Percentiles rank a stretch among this genome's conserved stretches.
phyloP scores from a whole-genome alignment of 2,888 invertebrate species.

The Diabrotica balteata region DNA sequence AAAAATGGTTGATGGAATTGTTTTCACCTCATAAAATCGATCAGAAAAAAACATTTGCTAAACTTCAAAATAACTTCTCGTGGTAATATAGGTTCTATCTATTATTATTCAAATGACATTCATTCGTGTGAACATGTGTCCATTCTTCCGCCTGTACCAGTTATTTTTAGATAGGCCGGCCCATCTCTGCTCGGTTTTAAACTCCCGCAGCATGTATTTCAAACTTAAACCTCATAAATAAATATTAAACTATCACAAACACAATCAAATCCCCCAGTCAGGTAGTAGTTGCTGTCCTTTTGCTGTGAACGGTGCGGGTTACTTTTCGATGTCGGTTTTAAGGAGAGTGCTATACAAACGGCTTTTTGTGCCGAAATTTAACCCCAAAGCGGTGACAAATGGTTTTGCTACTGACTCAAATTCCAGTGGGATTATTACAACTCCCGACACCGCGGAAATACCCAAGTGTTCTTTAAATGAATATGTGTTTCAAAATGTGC shows the following conservation, averaged over 20 bases:
- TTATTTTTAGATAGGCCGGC: conserved; percentile 10
- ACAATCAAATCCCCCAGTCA: neutral
- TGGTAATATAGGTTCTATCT: too few species aligned
- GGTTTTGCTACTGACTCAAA: too few species aligned
- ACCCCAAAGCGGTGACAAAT: neutral
- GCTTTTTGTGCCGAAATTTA: conserved; percentile 8
- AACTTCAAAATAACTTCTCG: too few species aligned
- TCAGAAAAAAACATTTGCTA: too few species aligned
- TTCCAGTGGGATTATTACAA: too few species aligned
- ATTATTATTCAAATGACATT: too few species aligned
- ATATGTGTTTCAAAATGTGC: conserved; percentile 64
- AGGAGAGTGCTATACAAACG: conserved; percentile 1
- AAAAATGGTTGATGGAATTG: too few species aligned
- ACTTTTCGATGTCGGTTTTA: conserved; percentile 6
- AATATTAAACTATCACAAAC: too few species aligned
- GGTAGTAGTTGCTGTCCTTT: conserved; percentile 4
- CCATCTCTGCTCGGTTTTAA: conserved; percentile 7
- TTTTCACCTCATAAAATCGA: too few species aligned
- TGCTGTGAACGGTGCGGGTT: neutral
- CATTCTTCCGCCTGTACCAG: conserved; percentile 1
- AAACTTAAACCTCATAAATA: too few species aligned
- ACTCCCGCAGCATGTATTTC: neutral
- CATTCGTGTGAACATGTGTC: too few species aligned
- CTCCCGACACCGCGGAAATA: conserved; percentile 47
- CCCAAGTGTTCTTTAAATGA: conserved; percentile 66